Evolutionary conservation across 2,113 vertebrate genomes (phyloP).

Genomic region (Orycteropus afer): DNA sequence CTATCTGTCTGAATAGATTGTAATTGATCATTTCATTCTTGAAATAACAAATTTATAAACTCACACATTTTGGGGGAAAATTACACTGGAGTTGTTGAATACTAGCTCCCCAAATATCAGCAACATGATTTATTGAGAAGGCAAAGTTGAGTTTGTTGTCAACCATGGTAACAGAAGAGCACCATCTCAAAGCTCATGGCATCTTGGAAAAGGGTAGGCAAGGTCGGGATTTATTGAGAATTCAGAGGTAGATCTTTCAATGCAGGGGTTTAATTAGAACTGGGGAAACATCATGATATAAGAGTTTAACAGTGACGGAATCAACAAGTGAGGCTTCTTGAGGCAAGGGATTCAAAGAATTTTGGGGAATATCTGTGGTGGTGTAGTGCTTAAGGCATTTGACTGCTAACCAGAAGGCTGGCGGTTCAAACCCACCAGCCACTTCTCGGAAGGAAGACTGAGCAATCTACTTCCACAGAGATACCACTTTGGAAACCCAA

Average conservation of each 20-base stretch:
- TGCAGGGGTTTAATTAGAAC: not conserved
- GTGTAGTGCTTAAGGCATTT: too few species aligned
- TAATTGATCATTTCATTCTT: not conserved
- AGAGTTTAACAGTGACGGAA: not conserved
- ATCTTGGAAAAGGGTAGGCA: not conserved
- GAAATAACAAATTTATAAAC: not conserved
- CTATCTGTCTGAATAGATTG: not conserved
- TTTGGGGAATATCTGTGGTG: not conserved
- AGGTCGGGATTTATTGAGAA: constrained; percentile 16
- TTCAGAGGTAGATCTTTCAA: not conserved
- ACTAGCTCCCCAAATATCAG: not conserved
- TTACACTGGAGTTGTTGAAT: not conserved
- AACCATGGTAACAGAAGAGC: not conserved
- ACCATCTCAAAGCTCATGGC: not conserved
- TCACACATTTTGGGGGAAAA: not conserved
- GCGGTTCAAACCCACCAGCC: too few species aligned
- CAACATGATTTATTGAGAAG: not conserved
- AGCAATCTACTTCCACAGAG: too few species aligned
- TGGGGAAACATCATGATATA: not conserved
- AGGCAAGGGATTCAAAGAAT: not conserved
- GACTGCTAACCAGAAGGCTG: too few species aligned
- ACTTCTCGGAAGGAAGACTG: too few species aligned
- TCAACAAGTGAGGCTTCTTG: not conserved
- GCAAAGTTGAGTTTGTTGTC: not conserved
- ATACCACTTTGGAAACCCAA: too few species aligned